phyloP scores from a whole-genome alignment of 2,888 invertebrate genomes.

The Eudasyphora cyanicolor region DNA sequence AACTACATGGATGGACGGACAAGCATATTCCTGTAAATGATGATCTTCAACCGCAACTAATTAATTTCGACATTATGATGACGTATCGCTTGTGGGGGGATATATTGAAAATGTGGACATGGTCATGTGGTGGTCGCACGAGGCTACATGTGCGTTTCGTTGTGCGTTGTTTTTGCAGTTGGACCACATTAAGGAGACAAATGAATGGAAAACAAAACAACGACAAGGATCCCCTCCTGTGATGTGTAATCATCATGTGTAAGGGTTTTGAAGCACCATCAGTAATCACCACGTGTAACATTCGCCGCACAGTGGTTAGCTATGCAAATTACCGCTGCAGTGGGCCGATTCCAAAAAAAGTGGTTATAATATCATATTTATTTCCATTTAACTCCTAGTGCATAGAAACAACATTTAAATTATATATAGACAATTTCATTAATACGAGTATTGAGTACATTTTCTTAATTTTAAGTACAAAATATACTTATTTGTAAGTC shows the following conservation, averaged over 20 bases:
- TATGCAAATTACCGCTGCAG: too few relatives aligned
- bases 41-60: conserved; percentile 67
- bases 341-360: too few relatives aligned
- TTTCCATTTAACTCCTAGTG: too few relatives aligned
- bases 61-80: conserved; percentile 68
- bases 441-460: too few relatives aligned
- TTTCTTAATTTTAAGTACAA: too few relatives aligned
- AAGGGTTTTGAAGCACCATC: conserved; percentile 40
- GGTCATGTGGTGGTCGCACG: conserved; percentile 8
- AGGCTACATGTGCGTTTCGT: conserved; percentile 12
- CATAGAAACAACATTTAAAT: too few relatives aligned
- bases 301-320: not conserved
- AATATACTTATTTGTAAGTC: too few relatives aligned
- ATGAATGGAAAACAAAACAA: conserved; percentile 19
- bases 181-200: not conserved
- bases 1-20: not conserved
- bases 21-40: conserved; percentile 55
- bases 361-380: too few relatives aligned
- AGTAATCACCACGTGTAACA: conserved; percentile 18
- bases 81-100: conserved; percentile 64
- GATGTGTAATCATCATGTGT: conserved; percentile 24
- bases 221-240: conserved; percentile 60
- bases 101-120: conserved; percentile 44
- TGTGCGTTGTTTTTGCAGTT: too few relatives aligned
- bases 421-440: too few relatives aligned